Percentiles rank a stretch among this genome's conserved stretches.
phyloP scores from a whole-genome alignment of 1,140 invertebrate genomes.

The Drosophila grimshawi region DNA sequence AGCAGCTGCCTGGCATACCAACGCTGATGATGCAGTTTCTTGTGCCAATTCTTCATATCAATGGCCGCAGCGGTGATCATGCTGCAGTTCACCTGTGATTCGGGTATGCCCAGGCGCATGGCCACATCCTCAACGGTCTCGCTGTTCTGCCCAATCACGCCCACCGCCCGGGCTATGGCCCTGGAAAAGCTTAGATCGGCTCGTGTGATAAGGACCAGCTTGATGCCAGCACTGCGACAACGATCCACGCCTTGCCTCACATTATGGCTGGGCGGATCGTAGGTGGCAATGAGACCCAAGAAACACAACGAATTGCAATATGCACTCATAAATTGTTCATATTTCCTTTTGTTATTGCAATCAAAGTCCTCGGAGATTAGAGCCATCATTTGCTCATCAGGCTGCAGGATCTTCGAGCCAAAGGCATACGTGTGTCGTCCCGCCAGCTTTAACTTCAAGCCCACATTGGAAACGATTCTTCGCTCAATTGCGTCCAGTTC shows the following conservation, averaged over 20 bases:
- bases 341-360: neutral
- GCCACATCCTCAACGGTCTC: slow-evolving; percentile 30
- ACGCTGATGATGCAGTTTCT: slow-evolving; percentile 44
- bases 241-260: slow-evolving; percentile 23
- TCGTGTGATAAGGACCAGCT: slow-evolving; percentile 45
- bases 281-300: slow-evolving; percentile 46
- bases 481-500: slow-evolving; percentile 4
- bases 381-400: neutral
- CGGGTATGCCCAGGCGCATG: neutral
- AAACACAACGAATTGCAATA: slow-evolving; percentile 37
- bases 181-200: neutral
- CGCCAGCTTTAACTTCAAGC: neutral
- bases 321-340: slow-evolving; percentile 14
- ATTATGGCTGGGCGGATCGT: slow-evolving; percentile 30
- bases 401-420: slow-evolving; percentile 39
- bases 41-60: slow-evolving; percentile 37
- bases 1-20: slow-evolving; percentile 49
- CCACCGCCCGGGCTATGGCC: slow-evolving; percentile 44
- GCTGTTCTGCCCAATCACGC: slow-evolving; percentile 14
- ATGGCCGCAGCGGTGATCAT: slow-evolving; percentile 18
- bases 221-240: slow-evolving; percentile 56
- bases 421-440: slow-evolving; percentile 44
- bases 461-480: neutral
- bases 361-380: neutral
- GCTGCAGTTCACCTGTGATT: neutral